phyloP scores from a whole-genome alignment of 2,797 vertebrate genomes.

The Melopsittacus undulatus region DNA sequence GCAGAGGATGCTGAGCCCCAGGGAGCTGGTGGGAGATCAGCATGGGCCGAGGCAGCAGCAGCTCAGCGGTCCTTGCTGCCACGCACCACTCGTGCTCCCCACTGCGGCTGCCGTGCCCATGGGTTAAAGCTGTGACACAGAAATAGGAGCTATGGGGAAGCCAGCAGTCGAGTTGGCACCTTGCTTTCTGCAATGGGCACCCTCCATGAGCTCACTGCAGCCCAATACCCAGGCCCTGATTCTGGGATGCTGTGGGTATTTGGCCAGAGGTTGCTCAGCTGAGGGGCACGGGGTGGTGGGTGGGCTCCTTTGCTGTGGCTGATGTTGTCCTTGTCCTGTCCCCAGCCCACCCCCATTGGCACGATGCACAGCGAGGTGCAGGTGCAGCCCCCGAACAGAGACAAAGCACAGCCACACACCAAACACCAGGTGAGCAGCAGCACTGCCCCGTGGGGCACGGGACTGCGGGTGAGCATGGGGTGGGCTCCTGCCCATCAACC shows the following conservation, averaged over 20 bases:
- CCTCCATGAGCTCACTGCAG: accelerated
- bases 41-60: accelerated
- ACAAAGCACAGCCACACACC: slow-evolving; percentile 93
- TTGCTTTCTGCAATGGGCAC: not conserved
- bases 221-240: accelerated
- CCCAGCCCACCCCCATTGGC: slow-evolving; percentile 94
- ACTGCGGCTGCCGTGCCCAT: not conserved
- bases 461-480: accelerated
- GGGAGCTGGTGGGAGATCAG: not conserved
- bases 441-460: accelerated
- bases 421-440: slow-evolving; percentile 90
- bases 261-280: not conserved
- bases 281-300: accelerated
- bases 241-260: not conserved
- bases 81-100: accelerated
- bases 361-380: slow-evolving; percentile 91
- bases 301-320: not conserved
- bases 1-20: not conserved
- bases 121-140: not conserved
- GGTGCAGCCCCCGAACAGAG: slow-evolving; percentile 86
- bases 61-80: not conserved
- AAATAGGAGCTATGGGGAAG: not conserved
- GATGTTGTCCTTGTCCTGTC: not conserved
- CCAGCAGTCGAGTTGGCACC: not conserved
- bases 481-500: not conserved